Percentiles rank a stretch among this genome's conserved stretches.
phyloP scores from a whole-genome alignment of 2,113 vertebrate genomes.

The Upupa epops region DNA sequence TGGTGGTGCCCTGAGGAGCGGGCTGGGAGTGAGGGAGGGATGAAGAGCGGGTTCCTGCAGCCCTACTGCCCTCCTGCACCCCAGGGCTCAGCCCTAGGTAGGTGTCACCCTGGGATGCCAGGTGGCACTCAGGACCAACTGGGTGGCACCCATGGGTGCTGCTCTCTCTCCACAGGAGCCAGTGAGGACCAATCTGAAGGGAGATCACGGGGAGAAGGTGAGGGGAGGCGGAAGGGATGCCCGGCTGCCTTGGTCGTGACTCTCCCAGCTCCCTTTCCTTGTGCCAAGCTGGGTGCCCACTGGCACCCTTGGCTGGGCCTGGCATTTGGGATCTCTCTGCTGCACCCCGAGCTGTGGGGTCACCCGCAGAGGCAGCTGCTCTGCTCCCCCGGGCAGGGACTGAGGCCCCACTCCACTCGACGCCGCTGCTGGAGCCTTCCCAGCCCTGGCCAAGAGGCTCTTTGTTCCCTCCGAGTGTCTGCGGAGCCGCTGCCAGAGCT shows the following conservation, averaged over 20 bases:
- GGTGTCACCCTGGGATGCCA: neutral
- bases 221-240: neutral
- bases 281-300: fast-evolving
- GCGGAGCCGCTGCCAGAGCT: neutral
- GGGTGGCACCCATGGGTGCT: neutral
- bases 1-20: too few relatives aligned
- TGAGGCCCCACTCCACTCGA: neutral
- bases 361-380: neutral
- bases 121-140: neutral
- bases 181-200: neutral
- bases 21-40: neutral
- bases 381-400: neutral
- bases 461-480: neutral
- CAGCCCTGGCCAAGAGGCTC: slow-evolving; percentile 20
- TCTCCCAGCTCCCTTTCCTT: neutral
- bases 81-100: neutral
- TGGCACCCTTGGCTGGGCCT: fast-evolving
- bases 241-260: fast-evolving
- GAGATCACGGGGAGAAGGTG: slow-evolving; percentile 64
- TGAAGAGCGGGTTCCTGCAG: neutral
- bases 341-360: neutral
- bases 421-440: neutral
- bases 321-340: neutral
- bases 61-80: fast-evolving
- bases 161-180: slow-evolving; percentile 54